Conservation (phyloP, 2,113 vertebrate species). For the Silurus asotus region DNA sequence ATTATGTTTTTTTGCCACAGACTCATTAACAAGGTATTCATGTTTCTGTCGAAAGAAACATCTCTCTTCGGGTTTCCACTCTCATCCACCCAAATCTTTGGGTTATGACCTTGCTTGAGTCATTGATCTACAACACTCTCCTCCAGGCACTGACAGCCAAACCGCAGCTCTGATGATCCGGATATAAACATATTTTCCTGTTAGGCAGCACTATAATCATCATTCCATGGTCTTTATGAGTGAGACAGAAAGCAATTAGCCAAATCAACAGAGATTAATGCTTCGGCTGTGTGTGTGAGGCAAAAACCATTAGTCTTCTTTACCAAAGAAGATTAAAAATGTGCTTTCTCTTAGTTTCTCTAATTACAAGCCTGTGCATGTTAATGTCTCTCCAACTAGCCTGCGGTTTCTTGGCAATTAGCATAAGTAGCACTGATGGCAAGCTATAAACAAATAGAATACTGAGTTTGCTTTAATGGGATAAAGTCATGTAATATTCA, state of each 20-base stretch:
- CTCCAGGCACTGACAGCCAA: constrained; percentile 29
- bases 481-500: constrained; percentile 56
- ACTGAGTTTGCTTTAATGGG: constrained; percentile 63
- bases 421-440: constrained; percentile 58
- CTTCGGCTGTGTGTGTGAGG: constrained; percentile 44
- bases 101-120: constrained; percentile 56
- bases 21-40: background rate
- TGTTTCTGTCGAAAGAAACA: background rate
- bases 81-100: background rate
- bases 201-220: constrained; percentile 60
- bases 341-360: constrained; percentile 60
- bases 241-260: constrained; percentile 61
- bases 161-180: constrained; percentile 60
- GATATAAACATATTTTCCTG: constrained; percentile 58
- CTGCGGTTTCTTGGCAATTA: constrained; percentile 59
- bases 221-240: constrained; percentile 60
- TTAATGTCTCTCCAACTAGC: constrained; percentile 60
- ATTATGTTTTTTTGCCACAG: background rate
- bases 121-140: constrained; percentile 60
- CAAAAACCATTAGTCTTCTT: constrained; percentile 60
- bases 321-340: constrained; percentile 65
- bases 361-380: constrained; percentile 62
- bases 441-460: constrained; percentile 62
- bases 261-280: constrained; percentile 70
- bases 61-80: background rate